A percentile compares a stretch with the other conserved stretches of the same genome.
Conservation (phyloP, 1,140 invertebrate species). For the Aphelinus atriplicis region DNA sequence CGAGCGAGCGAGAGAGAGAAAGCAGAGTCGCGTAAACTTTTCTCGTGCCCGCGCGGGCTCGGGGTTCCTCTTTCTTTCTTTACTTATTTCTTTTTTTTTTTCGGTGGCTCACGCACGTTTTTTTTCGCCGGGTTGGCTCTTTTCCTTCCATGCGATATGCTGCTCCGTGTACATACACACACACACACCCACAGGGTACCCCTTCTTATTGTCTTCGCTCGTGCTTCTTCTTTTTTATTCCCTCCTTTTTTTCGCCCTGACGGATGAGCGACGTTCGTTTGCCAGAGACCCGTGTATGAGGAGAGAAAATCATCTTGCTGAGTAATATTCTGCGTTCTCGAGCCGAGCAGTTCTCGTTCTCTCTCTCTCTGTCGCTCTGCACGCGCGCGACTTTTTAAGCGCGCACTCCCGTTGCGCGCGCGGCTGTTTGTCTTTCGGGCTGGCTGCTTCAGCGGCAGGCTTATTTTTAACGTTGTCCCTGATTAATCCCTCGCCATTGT, state of each 20-base stretch:
- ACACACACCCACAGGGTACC: not conserved
- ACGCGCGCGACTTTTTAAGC: too few species aligned
- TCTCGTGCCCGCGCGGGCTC: not conserved
- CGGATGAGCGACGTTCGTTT: constrained; percentile 27
- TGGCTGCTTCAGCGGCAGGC: not conserved
- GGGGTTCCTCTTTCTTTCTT: constrained; percentile 14
- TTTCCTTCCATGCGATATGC: not conserved
- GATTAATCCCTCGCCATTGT: constrained; percentile 32
- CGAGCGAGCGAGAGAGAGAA: not conserved
- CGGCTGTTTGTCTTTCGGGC: not conserved
- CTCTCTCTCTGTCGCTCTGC: not conserved
- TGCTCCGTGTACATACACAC: not conserved
- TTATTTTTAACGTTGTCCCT: constrained; percentile 7
- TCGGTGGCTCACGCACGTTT: constrained; percentile 14
- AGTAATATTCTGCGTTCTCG: constrained; percentile 38
- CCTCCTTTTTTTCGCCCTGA: constrained; percentile 1
- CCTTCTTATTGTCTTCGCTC: constrained; percentile 35
- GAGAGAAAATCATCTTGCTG: constrained; percentile 31
- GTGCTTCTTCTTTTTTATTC: constrained; percentile 22
- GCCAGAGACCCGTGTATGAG: constrained; percentile 35
- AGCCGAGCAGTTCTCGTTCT: constrained; percentile 19
- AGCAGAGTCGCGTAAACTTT: not conserved
- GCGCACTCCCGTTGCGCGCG: too few species aligned
- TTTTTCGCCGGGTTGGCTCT: not conserved
- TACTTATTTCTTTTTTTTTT: not conserved